Percentiles rank a stretch among this genome's conserved stretches.
These are phyloP conservation scores for Cremastinae sp. DNA, from an alignment of 2,888 invertebrate species.

Conservation along the genomic window DNA sequence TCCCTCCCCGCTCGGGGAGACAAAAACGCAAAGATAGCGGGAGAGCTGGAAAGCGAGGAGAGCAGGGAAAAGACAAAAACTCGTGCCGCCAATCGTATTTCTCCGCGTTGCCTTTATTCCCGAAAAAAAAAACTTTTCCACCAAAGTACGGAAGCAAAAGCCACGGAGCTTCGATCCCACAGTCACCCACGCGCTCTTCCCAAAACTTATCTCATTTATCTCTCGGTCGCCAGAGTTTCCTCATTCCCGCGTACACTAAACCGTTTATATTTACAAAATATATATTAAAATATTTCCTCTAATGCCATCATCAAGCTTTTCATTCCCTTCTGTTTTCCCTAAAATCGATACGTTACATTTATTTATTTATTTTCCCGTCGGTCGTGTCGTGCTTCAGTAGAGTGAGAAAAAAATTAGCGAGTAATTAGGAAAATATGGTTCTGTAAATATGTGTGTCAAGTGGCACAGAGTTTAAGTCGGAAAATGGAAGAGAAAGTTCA, in stretches of 20 bases:
- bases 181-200: conserved; percentile 67
- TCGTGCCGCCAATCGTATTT: conserved; percentile 48
- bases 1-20: too few species aligned
- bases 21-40: conserved; percentile 19
- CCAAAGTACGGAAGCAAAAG: conserved; percentile 53
- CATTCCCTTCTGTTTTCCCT: too few species aligned
- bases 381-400: too few species aligned
- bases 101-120: conserved; percentile 61
- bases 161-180: conserved; percentile 54
- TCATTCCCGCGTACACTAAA: conserved; percentile 39
- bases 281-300: conserved; percentile 39
- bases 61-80: conserved; percentile 46
- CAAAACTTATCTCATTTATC: conserved; percentile 75
- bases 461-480: too few species aligned
- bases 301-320: conserved; percentile 21
- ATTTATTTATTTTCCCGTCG: too few species aligned
- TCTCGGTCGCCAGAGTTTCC: conserved; percentile 49
- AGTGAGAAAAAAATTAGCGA: too few species aligned
- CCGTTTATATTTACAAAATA: conserved; percentile 32
- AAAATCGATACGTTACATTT: too few species aligned
- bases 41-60: conserved; percentile 44
- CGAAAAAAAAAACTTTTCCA: conserved; percentile 71
- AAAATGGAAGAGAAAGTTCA: too few species aligned
- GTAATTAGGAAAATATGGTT: too few species aligned
- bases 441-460: too few species aligned